Evolutionary conservation across 2,113 vertebrate genomes (phyloP), one percentile per base, ranked within the genome.

Genomic region (Amblyornis subalaris): DNA sequence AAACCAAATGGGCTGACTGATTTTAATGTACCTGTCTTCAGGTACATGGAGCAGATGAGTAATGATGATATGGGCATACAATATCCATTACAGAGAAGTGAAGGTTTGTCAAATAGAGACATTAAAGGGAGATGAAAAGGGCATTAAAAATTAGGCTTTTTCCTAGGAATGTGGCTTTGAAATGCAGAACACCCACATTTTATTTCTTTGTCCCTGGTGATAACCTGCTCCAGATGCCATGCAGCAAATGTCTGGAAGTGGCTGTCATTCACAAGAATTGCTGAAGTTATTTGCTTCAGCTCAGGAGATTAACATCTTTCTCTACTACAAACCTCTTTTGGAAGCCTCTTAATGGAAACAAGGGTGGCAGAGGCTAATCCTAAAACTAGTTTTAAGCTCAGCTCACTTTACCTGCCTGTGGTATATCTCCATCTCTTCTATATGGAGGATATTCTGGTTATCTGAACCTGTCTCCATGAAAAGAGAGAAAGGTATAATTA

Each of bases 21-120:
- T 91, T 80, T 91, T 64, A 40, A 74, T 22, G 5, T 67, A 66
- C 11, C 12, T 62, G 20, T 25, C 35, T 45, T 31, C 20, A 73
- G 44, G 35, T 54, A 72, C 20, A 28, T 24, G 14, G 13, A 28
- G 21, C 5, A 70, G 38, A 50, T 58, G 19, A 71, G 28, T 36
- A 67, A 67, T 0, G 1, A 5, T 10, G 44, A 8, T n/a, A 74
- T 19, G 9, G 26, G 14, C 0, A 0, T 6, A 33, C 0, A 7
- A 28, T 81, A 71, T 25, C 31, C 45, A 14, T 55, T 65, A 69
- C 15, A 12, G 28, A 69, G 17, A 54, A 60, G 20, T 12, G 11
- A 69, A 67, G 11, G 6, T 60, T 62, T 89, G 22, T 25, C 20
- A 53, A 82, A 20, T 12, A 61, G 17, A 85, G 5, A 11, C 19